Base-by-base conservation (phyloP, 2,888 invertebrate genomes). In the Brachylomia viminalis region DNA sequence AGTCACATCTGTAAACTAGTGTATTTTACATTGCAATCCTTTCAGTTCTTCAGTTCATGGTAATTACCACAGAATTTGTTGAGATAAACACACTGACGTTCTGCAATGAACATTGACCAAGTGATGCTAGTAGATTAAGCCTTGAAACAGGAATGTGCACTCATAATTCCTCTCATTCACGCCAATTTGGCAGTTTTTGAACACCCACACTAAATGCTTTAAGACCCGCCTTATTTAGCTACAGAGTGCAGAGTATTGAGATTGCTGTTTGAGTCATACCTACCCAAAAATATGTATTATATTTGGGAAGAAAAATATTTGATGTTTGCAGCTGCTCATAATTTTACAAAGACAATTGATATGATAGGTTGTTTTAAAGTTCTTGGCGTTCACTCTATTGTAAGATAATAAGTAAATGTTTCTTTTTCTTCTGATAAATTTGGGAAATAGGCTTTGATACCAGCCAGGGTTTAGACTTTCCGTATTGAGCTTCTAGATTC, bases 161-260 rank as follows among this genome's bases (percentile, higher is more conserved):
- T 70, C 75, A 79, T 72, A 75, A 84, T 77, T 83, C 66, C 64
- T 70, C 65, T 82, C 59, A 84, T 79, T 86, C 64, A 69, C 64
- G 17, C 20, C 80, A 86, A 86, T 86, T 86, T 76, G 64, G 76
- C 33, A 64, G 27, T 83, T 85, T 85, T 83, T 79, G 56, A 73
- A 80, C 86, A 73, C 79, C 82, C 49, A 86, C 84, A 68, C 75
- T 78, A 69, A 75, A 45, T 67, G 59, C 52, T 75, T 49, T 67
- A 67, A 59, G 61, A 68, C 17, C 45, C 49, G 42, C 72, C 78
- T 73, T 76, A 82, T 83, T 77, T 65, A 78, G 77, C 56, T 59
- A 8, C 56, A 11, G 27, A 56, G 54, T 59, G 6, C 56, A 11
- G 27, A 56, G 54, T 62, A 75, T 54, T 66, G 62, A 69, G 23